Conservation (phyloP, 1,140 invertebrate genomes). For the Drosophila lacertosa region DNA sequence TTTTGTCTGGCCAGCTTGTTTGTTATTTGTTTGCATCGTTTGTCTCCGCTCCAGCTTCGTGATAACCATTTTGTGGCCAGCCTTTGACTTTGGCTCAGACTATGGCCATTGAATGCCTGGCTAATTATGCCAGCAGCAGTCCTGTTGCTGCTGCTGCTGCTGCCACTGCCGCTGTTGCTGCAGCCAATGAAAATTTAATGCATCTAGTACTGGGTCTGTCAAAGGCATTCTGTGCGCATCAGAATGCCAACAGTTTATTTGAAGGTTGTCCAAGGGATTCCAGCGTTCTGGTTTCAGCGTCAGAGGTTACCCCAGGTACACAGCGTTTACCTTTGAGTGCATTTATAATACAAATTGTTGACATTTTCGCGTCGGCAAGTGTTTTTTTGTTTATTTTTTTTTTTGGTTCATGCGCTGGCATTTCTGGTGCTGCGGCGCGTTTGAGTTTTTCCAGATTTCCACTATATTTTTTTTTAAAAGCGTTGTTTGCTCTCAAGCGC, state of each 20-base stretch:
- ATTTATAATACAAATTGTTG: slow-evolving; percentile 50
- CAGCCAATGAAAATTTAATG: slow-evolving; percentile 46
- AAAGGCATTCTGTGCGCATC: slow-evolving; percentile 26
- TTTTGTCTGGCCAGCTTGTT: slow-evolving; percentile 32
- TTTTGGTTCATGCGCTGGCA: slow-evolving; percentile 10
- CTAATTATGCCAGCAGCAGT: slow-evolving; percentile 39
- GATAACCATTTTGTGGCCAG: slow-evolving; percentile 13
- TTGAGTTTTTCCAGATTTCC: slow-evolving; percentile 22
- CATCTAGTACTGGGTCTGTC: neutral
- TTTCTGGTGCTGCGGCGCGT: slow-evolving; percentile 37
- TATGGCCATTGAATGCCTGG: slow-evolving; percentile 27
- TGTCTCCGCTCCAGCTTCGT: slow-evolving; percentile 9
- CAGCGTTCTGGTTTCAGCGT: slow-evolving; percentile 34
- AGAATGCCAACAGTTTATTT: slow-evolving; percentile 23
- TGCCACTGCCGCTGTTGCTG: slow-evolving; percentile 2
- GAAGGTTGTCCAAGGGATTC: slow-evolving; percentile 30
- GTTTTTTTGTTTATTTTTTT: neutral
- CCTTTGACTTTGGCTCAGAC: slow-evolving; percentile 55
- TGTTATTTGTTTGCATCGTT: slow-evolving; percentile 23
- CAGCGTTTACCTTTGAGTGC: slow-evolving; percentile 53
- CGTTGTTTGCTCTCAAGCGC: neutral
- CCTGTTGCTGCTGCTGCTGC: neutral
- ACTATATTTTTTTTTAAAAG: neutral
- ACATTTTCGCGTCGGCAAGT: slow-evolving; percentile 44
- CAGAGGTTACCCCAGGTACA: slow-evolving; percentile 22